Base-by-base conservation (phyloP, 1,140 invertebrate species). In the Xylocopa sonorina region DNA sequence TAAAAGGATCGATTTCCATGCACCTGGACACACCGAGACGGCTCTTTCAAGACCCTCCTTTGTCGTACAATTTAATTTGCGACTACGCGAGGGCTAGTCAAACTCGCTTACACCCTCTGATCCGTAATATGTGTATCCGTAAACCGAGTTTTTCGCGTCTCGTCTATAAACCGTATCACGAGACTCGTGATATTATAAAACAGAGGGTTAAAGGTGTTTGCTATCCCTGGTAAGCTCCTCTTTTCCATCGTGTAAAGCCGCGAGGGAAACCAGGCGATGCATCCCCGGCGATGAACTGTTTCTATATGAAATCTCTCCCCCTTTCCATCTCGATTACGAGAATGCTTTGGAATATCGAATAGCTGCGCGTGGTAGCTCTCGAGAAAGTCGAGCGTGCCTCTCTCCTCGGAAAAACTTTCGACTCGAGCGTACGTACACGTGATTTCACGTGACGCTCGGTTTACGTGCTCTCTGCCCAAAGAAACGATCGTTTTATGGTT, bases 311-410 rank as follows among this genome's bases (percentile, higher is more conserved):
- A 57, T 21, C 53, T 38, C 53, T 58, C 41, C 46, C 53, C 9
- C 14, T 14, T 12, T 12, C 4, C 5, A 2, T n/a, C 6, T 5
- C 18, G 16, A 0, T 1, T 3, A 9, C 6, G 69, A 72, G 60
- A 48, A 41, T 64, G 32, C 48, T 27, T 64, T 64, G 43, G 72
- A 74, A 53, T 64, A 64, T 74, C 72, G 29, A 64, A 74, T 64
- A 34, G 34, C 46, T 48, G 48, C 10, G 12, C 4, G 21, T 46
- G 24, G 53, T 32, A 51, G 60, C 71, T 21, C 58, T 63, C 58
- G 71, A 74, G 57, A 18, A 63, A 74, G 32, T 62, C 43, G 58
- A 74, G 58, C 71, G 43, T 63, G 43, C 21, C 43, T 21, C 32
- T 5, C 32, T 5, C 32, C 4, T 21, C 46, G 58, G 32, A 41